Evolutionary conservation across 2,113 vertebrate species (phyloP).

Genomic region (Gadus chalcogrammus): DNA sequence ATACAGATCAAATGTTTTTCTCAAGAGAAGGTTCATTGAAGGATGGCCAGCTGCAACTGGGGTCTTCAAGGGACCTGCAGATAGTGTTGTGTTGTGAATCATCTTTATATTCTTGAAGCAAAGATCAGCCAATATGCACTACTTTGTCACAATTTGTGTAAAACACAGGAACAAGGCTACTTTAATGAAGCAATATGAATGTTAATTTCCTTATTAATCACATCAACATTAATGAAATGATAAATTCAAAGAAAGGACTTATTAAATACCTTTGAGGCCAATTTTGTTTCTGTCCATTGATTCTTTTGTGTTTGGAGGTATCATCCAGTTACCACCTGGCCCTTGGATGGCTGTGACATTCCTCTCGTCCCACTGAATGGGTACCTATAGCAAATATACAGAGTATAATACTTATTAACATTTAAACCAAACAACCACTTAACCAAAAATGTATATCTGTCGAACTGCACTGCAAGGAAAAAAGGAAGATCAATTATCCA

Average conservation of each 20-base stretch:
- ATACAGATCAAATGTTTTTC: conserved; percentile 94
- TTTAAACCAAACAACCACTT: neutral
- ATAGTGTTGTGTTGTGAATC: conserved; percentile 36
- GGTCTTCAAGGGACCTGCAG: conserved; percentile 89
- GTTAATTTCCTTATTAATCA: too few species aligned
- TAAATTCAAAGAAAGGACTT: too few species aligned
- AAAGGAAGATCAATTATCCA: too few species aligned
- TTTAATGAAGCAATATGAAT: too few species aligned
- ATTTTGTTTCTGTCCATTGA: conserved; percentile 98
- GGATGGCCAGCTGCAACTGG: conserved; percentile 95
- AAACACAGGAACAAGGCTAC: too few species aligned
- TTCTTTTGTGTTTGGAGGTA: conserved; percentile 94
- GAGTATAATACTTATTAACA: neutral
- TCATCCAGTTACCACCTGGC: conserved; percentile 93
- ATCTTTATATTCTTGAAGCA: too few species aligned
- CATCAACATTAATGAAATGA: too few species aligned
- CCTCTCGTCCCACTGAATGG: conserved; percentile 92
- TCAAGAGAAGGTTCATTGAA: conserved; percentile 92
- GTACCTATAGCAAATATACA: conserved; percentile 68
- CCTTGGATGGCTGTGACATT: conserved; percentile 90
- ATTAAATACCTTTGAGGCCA: conserved; percentile 86
- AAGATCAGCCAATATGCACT: too few species aligned
- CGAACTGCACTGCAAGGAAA: too few species aligned
- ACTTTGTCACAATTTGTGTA: too few species aligned
- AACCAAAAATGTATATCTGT: neutral